phyloP scores from a whole-genome alignment of 2,888 invertebrate species.

The Empis livida region DNA sequence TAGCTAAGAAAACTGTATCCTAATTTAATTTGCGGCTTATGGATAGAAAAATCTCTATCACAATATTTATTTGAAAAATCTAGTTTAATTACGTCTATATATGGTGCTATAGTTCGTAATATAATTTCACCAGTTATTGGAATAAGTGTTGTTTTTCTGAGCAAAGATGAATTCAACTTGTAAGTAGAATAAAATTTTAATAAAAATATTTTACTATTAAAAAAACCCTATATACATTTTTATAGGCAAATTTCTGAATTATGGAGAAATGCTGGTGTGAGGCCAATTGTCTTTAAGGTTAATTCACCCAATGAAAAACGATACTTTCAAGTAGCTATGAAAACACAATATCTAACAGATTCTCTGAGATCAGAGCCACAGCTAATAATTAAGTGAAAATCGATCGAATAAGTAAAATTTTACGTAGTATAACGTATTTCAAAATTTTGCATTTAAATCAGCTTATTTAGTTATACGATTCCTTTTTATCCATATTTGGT shows the following conservation, averaged over 20 bases:
- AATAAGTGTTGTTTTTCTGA: constrained; percentile 33
- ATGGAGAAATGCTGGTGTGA: constrained; percentile 35
- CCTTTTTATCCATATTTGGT: too few relatives aligned
- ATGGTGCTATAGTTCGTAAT: constrained; percentile 33
- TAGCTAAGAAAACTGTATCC: constrained; percentile 32
- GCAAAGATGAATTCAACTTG: constrained; percentile 35
- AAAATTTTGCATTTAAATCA: too few relatives aligned
- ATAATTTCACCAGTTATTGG: constrained; percentile 35
- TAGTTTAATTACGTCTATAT: constrained; percentile 32
- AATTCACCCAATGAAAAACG: constrained; percentile 37
- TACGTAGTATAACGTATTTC: too few relatives aligned
- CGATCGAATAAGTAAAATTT: too few relatives aligned
- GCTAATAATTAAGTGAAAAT: constrained; percentile 25
- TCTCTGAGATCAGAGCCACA: constrained; percentile 35
- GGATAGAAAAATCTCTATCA: constrained; percentile 32
- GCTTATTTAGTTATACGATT: too few relatives aligned
- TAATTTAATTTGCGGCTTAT: constrained; percentile 34
- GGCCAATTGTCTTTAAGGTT: constrained; percentile 35
- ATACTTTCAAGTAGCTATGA: constrained; percentile 36
- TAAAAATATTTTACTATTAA: neutral
- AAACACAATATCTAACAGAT: constrained; percentile 36
- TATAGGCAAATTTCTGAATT: constrained; percentile 32
- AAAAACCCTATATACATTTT: constrained; percentile 1
- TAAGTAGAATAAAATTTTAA: constrained; percentile 18
- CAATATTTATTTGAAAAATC: constrained; percentile 29